Conservation (phyloP, 2,888 invertebrate species). For the Pterobdella sp. region DNA sequence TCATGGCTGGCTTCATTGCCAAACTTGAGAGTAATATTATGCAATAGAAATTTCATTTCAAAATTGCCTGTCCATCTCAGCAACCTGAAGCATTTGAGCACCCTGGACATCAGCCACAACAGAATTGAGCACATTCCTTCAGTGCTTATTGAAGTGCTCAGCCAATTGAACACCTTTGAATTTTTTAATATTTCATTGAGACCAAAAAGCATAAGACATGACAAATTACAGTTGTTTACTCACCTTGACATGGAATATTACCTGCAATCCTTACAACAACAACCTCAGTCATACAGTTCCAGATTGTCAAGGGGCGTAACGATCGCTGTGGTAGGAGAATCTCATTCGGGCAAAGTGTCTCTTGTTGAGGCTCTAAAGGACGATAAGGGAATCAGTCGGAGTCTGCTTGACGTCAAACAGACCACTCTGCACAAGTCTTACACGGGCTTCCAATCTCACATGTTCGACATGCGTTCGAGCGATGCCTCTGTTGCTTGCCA, state of each 20-base stretch:
- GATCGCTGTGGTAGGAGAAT: slow-evolving; percentile 39
- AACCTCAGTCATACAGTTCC: not conserved
- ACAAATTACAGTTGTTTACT: slow-evolving; percentile 35
- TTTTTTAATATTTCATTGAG: slow-evolving; percentile 39
- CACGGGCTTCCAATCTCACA: slow-evolving; percentile 37
- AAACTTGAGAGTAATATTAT: slow-evolving; percentile 35
- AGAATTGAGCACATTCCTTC: slow-evolving; percentile 38
- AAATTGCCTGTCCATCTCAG: slow-evolving; percentile 38
- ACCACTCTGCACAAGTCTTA: slow-evolving; percentile 25
- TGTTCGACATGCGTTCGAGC: slow-evolving; percentile 39
- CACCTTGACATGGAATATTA: slow-evolving; percentile 39
- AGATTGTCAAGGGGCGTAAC: slow-evolving; percentile 35
- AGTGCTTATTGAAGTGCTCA: slow-evolving; percentile 36
- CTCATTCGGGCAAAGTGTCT: slow-evolving; percentile 39
- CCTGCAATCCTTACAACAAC: slow-evolving; percentile 26
- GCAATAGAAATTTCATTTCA: slow-evolving; percentile 37
- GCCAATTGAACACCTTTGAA: slow-evolving; percentile 36
- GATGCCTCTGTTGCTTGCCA: slow-evolving; percentile 34
- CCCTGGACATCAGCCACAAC: slow-evolving; percentile 40
- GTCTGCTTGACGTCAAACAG: slow-evolving; percentile 17
- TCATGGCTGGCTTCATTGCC: slow-evolving; percentile 36
- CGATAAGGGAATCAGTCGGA: slow-evolving; percentile 38
- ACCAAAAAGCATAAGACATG: slow-evolving; percentile 36
- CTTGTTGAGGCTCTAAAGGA: slow-evolving; percentile 39
- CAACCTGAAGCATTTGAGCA: slow-evolving; percentile 35